Evolutionary conservation across 2,888 invertebrate genomes (phyloP), one percentile per base, ranked within the genome.

Genomic region (Scaptomyza flava): DNA sequence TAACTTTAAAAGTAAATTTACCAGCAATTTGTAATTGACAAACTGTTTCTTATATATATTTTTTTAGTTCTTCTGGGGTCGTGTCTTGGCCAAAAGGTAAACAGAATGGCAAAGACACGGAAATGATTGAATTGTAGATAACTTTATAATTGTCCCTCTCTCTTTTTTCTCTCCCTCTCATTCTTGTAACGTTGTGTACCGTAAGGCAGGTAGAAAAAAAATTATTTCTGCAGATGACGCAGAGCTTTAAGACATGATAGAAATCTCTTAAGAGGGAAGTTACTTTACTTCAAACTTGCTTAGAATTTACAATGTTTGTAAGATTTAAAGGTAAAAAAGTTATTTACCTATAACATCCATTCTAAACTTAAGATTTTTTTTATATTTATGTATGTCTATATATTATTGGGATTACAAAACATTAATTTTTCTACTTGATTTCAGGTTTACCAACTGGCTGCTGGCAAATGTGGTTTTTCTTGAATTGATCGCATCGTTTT

Each of bases 21-120:
- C 17, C 17, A 60, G 66, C 80, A 85, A 85, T 85, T 81, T 82
- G 83, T 85, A 77, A 82, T 74, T 79, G 80, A 74, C 83, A 83
- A 80, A 82, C 72, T 53, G 78, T 50, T 51, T 14, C n/a, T 36
- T 20, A 12, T 12, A 5, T 17, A 17, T 17, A 17, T 17, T 8
- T 4, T 63, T 51, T 23, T 33, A 9, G 1, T 20, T 17, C 8
- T 65, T 46, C 56, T 43, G 48, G 51, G 65, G 47, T 63, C 60
- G 63, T 59, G 51, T 57, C 65, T 66, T 52, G 58, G 50, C 42
- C 34, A 57, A 70, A 67, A 76, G 72, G 45, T 60, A 67, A 76
- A 63, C 58, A 59, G 41, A 71, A 59, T 60, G 76, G 60, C 51
- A 58, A 48, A 63, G 67, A 64, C 67, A 56, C 68, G 68, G 72